Evolutionary conservation across 2,113 vertebrate genomes (phyloP), one percentile per base, ranked within the genome.

Genomic region (Pogonocichla stellata): DNA sequence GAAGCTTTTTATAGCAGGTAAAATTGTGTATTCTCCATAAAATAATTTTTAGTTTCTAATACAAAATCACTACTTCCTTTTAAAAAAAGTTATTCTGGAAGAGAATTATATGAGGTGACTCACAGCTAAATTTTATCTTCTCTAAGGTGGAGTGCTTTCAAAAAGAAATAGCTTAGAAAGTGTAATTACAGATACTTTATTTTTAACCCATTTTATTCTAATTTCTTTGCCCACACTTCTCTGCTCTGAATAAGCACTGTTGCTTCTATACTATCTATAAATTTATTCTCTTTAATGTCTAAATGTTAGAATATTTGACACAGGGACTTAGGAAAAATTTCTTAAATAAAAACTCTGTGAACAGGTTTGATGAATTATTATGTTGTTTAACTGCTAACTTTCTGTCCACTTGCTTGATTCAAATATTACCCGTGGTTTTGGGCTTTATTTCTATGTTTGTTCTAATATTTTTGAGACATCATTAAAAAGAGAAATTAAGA

Each of bases 131-230:
- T 93, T 96, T 86, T 92, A 19, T 87, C 36, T 80, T 92, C 51
- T 86, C 22, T 80, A 40, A 87, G 57, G 70, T 72, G 34, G 47
- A 73, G 8, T 45, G 33, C 33, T 83, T 91, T 81, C 36, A 65
- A 53, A 73, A 85, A 73, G 57, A 50, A 81, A 50, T 40, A 88
- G 38, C 38, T 90, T 64, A 72, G 75, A 79, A 94, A 45, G 53
- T 91, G 42, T 60, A 93, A 85, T 89, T 89, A 48, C 38, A 48
- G 33, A 20, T 40, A 42, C 22, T 62, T 78, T 78, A 89, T 88
- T 93, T 91, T 95, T 95, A 89, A 85, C 62, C 43, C 15, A 70
- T 92, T 93, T 93, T 82, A 24, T 86, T 67, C 28, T 89, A 40
- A 72, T 86, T 74, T 86, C 33, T 84, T 92, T 92, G 50, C 80